Percentiles rank a stretch among this genome's conserved stretches.
Conservation (phyloP, 64 coral and sea anemone species). For the Montipora sp. region DNA sequence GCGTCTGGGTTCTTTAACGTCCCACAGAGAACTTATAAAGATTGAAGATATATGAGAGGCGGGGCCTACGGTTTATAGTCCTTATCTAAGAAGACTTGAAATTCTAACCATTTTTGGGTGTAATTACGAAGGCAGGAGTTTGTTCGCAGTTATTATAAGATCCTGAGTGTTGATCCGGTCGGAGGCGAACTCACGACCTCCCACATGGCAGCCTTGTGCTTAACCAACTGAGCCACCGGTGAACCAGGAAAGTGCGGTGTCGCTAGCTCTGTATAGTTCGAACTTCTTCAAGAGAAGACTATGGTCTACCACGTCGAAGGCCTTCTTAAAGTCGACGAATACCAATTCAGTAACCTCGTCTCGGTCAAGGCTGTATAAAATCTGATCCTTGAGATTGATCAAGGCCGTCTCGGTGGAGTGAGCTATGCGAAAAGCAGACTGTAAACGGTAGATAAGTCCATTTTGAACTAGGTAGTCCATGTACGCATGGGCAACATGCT, state of each 20-base stretch:
- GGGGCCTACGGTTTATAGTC: too few species aligned
- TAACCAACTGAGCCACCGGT: too few species aligned
- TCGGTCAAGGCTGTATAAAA: slow-evolving; percentile 35
- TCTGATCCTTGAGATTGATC: slow-evolving; percentile 7
- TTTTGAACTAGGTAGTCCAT: slow-evolving; percentile 35
- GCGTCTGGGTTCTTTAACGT: too few species aligned
- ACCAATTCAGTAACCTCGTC: slow-evolving; percentile 33
- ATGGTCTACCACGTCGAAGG: slow-evolving; percentile 21
- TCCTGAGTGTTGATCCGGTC: too few species aligned
- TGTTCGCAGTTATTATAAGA: too few species aligned
- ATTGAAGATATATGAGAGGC: too few species aligned
- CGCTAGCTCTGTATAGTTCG: neutral
- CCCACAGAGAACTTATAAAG: too few species aligned
- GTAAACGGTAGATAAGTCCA: slow-evolving; percentile 21
- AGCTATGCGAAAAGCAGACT: slow-evolving; percentile 5
- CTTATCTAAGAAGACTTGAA: too few species aligned
- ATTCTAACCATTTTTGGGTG: too few species aligned
- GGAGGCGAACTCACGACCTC: too few species aligned
- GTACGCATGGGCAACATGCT: slow-evolving; percentile 22
- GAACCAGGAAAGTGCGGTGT: slow-evolving; percentile 22
- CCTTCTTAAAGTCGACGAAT: slow-evolving; percentile 31
- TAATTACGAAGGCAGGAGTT: too few species aligned
- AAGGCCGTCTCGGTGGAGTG: slow-evolving; percentile 47
- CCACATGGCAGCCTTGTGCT: too few species aligned
- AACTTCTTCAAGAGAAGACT: slow-evolving; percentile 42